Base-by-base conservation (phyloP, 2,888 invertebrate genomes). In the Arrhopalites spinosus region DNA sequence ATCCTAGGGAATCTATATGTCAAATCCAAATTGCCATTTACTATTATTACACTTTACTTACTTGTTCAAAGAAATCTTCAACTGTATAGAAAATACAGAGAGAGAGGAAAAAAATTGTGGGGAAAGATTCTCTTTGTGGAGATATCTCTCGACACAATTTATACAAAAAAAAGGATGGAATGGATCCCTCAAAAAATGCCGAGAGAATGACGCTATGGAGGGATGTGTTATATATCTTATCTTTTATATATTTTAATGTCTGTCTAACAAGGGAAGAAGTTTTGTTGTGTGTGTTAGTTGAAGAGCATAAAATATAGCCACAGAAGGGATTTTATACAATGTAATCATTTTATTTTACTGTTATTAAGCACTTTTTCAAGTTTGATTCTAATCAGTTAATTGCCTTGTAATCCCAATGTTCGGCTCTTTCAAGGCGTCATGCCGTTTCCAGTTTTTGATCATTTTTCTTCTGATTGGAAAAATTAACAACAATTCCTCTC, bases 361-460 rank as follows among this genome's bases (percentile, higher is more conserved):
- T 74, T 74, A 74, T 74, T 74, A 74, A 74, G 74, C 68, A 59
- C 68, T 68, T 72, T 72, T 72, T 72, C 71, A 63, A 72, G 72
- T 72, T 74, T 74, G 77, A 77, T 77, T 70, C 68, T 77, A 77
- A 77, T 77, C 77, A 77, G 77, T 75, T 75, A 77, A 77, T 77
- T 77, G 75, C 72, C 66, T 77, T 71, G 68, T 72, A 75, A 75
- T 77, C 74, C n/a, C 75, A 71, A 73, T 36, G 70, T 69, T 71
- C 70, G 70, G 61, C 59, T 74, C 68, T 74, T 74, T 77, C 66
- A 74, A 74, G 50, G 77, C 74, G 68, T 74, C 74, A 74, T 69
- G 67, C 74, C 74, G 63, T 72, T 72, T 72, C 72, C 72, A 72
- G 72, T 72, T 72, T 45, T 72, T 72, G 72, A 72, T 72, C 72